Conservation (phyloP, 2,797 vertebrate genomes). For the Eulemur rubriventer region DNA sequence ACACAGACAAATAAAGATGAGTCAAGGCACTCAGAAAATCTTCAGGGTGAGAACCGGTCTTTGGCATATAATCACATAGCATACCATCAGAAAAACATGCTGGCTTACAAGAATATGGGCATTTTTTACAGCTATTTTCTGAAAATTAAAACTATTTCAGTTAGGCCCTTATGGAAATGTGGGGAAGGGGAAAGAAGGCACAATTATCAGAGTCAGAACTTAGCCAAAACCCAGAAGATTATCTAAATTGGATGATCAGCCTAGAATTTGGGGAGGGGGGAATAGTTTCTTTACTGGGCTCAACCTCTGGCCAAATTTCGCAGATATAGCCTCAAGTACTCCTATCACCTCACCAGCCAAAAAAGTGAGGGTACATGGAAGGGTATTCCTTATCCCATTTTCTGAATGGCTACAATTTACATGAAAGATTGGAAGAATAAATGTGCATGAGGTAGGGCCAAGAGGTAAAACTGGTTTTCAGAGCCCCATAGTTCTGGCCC, state of each 20-base stretch:
- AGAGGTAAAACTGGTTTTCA: slow-evolving; percentile 32
- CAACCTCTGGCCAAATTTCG: slow-evolving; percentile 24
- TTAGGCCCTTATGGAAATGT: neutral
- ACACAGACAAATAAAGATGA: neutral
- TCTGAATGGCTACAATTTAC: neutral
- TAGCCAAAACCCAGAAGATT: slow-evolving; percentile 6
- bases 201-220: neutral
- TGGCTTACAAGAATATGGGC: neutral
- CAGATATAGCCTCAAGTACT: neutral
- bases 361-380: neutral
- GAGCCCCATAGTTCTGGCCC: neutral
- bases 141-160: slow-evolving; percentile 12
- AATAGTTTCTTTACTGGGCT: neutral
- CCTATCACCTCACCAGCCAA: neutral
- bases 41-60: neutral
- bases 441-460: neutral
- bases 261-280: neutral
- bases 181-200: neutral
- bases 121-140: neutral
- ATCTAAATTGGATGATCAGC: neutral
- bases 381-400: neutral
- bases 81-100: neutral
- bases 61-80: neutral
- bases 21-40: slow-evolving; percentile 18
- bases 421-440: neutral